A percentile compares a stretch with the other conserved stretches of the same genome.
Evolutionary conservation across 2,888 invertebrate species (phyloP).

Genomic region (Zeuzera pyrina): DNA sequence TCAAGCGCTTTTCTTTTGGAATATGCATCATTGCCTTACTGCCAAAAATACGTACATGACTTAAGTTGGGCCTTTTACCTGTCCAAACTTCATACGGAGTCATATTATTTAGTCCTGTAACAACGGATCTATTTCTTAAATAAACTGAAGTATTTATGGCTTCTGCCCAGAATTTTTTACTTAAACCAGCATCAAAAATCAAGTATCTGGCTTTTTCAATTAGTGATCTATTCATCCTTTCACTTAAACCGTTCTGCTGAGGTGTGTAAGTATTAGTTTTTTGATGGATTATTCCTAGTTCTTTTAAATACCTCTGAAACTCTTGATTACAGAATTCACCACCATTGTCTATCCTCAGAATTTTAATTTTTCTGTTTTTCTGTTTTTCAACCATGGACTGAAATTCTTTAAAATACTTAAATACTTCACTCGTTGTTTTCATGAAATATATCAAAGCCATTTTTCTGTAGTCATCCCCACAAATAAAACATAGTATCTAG

Average conservation of each 20-base stretch:
- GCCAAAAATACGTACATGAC: constrained; percentile 2
- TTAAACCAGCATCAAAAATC: background rate
- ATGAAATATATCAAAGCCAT: constrained; percentile 4
- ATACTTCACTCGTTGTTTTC: constrained; percentile 3
- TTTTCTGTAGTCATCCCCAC: constrained; percentile 6
- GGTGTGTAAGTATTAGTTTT: constrained; percentile 19
- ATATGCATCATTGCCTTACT: constrained; percentile 1
- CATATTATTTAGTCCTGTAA: constrained; percentile 8
- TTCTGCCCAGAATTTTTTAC: background rate
- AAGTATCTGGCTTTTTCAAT: too few relatives aligned
- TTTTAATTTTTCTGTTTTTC: too few relatives aligned
- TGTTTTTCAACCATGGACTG: too few relatives aligned
- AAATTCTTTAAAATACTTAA: constrained; percentile 3
- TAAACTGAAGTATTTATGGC: background rate
- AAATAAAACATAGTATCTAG: constrained; percentile 6
- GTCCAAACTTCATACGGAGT: constrained; percentile 7
- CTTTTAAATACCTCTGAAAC: too few relatives aligned
- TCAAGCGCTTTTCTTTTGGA: background rate
- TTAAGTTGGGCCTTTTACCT: constrained; percentile 8
- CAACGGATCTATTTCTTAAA: constrained; percentile 3
- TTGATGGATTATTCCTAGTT: too few relatives aligned
- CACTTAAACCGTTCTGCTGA: constrained; percentile 22
- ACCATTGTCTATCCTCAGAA: too few relatives aligned
- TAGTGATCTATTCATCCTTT: too few relatives aligned
- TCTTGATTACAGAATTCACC: too few relatives aligned